Base-by-base conservation (phyloP, 2,113 vertebrate genomes). In the Rutilus rutilus region DNA sequence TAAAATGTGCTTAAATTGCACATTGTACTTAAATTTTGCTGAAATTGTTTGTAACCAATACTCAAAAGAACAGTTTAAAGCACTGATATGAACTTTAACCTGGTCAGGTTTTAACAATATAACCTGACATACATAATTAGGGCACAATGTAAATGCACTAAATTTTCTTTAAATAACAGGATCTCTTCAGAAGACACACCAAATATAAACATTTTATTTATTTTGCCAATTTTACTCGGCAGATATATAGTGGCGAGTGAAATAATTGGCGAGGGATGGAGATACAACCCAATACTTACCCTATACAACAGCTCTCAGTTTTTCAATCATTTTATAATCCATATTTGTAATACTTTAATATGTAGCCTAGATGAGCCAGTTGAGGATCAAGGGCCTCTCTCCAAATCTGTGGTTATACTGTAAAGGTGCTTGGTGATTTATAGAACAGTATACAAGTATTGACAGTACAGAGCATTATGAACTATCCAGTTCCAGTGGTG, bases 401-500 rank as follows among this genome's bases (percentile, higher is more conserved):
- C 17, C 8, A 9, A 36, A 71, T 42, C 67, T 77, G 74, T 76
- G 17, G 45, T 54, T 74, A 8, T 4, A 62, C 33, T 45, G 14
- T 42, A 71, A 47, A n/a, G 74, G 54, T 39, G 39, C 12, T 52
- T 83, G 17, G 3, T 19, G 71, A 73, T 59, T 69, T 59, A 79
- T 45, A 45, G 54, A 78, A 60, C 23, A 23, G 52, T 33, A 33
- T 33, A 33, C 65, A 83, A 52, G 75, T 83, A 86, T 83, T 9
- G n/a, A 54, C 30, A 74, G 39, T 30, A 71, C 12, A 85, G 52
- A 30, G 60, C 36, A 23, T 65, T 81, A 8, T 60, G 21, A 57
- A 47, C 36, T 69, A 76, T 77, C 42, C 30, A 62, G 45, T 42
- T 85, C 54, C 74, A 25, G 64, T n/a, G 23, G 80, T 45, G 80